These are phyloP conservation scores for Merops nubicus DNA, from an alignment of 2,113 vertebrate genomes.

Conservation along the genomic window DNA sequence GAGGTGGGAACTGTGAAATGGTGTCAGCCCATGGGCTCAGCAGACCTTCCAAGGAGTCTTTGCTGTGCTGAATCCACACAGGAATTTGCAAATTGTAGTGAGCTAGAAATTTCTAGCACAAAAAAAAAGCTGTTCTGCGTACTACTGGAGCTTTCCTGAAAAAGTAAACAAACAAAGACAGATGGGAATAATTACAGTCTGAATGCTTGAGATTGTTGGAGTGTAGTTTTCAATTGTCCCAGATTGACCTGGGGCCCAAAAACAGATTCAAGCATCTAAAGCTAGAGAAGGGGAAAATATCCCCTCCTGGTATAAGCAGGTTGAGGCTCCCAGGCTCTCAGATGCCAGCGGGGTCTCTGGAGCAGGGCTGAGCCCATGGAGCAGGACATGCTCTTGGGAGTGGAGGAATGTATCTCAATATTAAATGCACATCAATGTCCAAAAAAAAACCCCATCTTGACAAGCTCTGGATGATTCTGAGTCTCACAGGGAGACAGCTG, in stretches of 20 bases:
- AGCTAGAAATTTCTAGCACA: slow-evolving; percentile 3
- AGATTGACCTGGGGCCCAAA: neutral
- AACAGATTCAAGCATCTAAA: neutral
- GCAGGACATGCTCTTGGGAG: neutral
- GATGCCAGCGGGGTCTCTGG: neutral
- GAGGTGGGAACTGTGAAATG: rapidly evolving
- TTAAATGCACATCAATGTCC: too few relatives aligned
- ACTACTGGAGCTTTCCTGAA: slow-evolving; percentile 9
- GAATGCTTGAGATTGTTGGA: neutral
- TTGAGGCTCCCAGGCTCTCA: neutral
- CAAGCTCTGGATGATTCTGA: neutral
- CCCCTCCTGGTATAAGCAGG: neutral
- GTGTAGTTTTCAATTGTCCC: neutral
- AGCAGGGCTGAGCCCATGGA: neutral
- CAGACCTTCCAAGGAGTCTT: neutral
- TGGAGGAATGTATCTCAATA: neutral
- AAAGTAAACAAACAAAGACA: slow-evolving; percentile 19
- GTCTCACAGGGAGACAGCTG: neutral
- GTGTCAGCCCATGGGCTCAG: neutral
- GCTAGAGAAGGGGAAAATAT: rapidly evolving
- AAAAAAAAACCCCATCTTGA: too few relatives aligned
- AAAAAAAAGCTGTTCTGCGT: neutral
- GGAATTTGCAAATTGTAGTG: neutral
- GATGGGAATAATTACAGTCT: slow-evolving; percentile 20
- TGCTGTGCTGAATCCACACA: neutral